Evolutionary conservation across 2,888 invertebrate genomes (phyloP), one percentile per base, ranked within the genome.

Genomic region (Pemphredon lugubris): DNA sequence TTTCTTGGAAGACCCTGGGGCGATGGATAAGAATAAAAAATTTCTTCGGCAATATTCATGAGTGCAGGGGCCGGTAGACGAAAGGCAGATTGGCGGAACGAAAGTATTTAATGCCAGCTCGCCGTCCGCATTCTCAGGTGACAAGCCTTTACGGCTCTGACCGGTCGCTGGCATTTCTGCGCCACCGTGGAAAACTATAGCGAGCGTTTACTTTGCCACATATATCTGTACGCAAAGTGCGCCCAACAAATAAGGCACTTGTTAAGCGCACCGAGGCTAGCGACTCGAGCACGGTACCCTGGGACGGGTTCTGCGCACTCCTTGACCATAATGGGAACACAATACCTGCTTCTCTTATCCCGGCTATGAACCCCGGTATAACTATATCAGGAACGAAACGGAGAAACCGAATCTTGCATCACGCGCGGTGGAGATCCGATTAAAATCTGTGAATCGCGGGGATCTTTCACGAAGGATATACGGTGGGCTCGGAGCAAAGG

Each of bases 231-330:
- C 77, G 71, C 69, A 61, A 57, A 66, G 73, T 63, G 72, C 73
- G 70, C 63, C 81, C 75, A 84, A 85, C 85, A 83, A 86, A 86
- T 86, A 84, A 85, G 86, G 86, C 81, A 83, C 83, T 85, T 84
- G 86, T 85, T 83, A 81, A 78, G 72, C 77, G 77, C 79, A 77
- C 77, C 74, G 81, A 76, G 73, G 72, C 61, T 72, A 65, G 73
- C 74, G 60, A 61, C 65, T 73, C 58, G 23, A 45, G 53, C 61
- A 44, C 53, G 48, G 42, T 44, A 57, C 45, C 60, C 58, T 39
- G 58, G 20, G 76, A 67, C 72, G 57, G 53, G 79, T 73, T 78
- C 63, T 58, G 72, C 75, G 54, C 74, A 73, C 74, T 77, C 73
- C 76, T 80, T 84, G 69, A 75, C 83, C 83, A 82, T 83, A 83